Base-by-base conservation (phyloP, 2,113 vertebrate species). In the Casuarius casuarius region DNA sequence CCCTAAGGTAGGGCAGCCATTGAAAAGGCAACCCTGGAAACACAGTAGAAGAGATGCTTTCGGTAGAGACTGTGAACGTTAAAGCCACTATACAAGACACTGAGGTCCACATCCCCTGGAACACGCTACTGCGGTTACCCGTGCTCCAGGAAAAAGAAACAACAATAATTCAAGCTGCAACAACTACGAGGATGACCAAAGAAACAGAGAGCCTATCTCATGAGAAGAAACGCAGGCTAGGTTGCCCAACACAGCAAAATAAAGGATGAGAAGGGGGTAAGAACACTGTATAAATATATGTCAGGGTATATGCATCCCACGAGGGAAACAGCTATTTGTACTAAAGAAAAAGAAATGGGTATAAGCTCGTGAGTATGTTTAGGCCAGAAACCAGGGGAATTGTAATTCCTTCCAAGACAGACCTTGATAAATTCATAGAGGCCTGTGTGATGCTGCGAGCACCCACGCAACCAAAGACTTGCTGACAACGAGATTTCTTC, bases 201-300 rank as follows among this genome's bases (percentile, higher is more conserved):
- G 10, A 79, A 89, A 70, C 9, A 10, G 17, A 38, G 12, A 85
- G 42, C 49, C 17, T 9, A 15, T n/a, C 19, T 33, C 56, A 33
- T 0, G 25, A 51, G 31, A 78, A 35, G 51, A 52, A 20, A 21
- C 1, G 4, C 26, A 79, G n/a, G 48, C 22, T 0, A 2, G n/a
- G 38, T 12, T 19, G 12, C 48, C 59, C 9, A 49, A 59, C 10
- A 65, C 0, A 49, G 26, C 9, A 46, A 72, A 83, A 29, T 15
- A 58, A 66, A 81, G 58, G 54, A 4, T 26, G 28, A 56, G 65
- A 74, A 75, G 35, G 15, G 11, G 9, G 44, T 5, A 75, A 56
- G 21, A 76, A 19, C 20, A 15, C 2, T 29, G 46, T 33, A 44
- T 70, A 49, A 12, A 71, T 62, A 3, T 10, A 15, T 5, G 38